phyloP scores from a whole-genome alignment of 2,113 vertebrate species.

The Urocitellus parryii region DNA sequence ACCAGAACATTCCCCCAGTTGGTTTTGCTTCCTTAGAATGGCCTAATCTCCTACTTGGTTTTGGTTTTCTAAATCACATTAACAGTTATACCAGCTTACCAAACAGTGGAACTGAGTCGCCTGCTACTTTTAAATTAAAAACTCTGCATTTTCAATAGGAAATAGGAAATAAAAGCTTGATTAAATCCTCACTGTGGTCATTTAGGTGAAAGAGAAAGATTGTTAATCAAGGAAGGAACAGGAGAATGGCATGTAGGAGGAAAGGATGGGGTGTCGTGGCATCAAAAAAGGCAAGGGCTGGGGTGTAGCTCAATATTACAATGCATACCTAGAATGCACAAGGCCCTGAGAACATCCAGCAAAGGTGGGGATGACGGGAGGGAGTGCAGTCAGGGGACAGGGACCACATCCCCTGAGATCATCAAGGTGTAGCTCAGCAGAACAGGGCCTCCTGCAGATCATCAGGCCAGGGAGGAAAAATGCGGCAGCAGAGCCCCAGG shows the following conservation, averaged over 20 bases:
- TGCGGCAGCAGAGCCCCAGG: background rate
- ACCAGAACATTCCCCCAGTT: background rate
- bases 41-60: background rate
- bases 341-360: background rate
- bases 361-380: background rate
- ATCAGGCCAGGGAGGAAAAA: background rate
- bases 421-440: background rate
- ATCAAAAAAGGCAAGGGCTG: too few species aligned
- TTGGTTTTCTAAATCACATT: background rate
- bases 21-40: slow-evolving; percentile 1
- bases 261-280: background rate
- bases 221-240: background rate
- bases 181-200: background rate
- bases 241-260: background rate
- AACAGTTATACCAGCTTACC: background rate
- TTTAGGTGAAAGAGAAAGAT: background rate
- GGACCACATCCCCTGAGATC: fast-evolving
- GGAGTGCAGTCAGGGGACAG: fast-evolving
- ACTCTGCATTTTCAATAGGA: background rate
- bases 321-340: too few species aligned
- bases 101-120: slow-evolving; percentile 17
- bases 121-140: background rate
- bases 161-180: background rate
- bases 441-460: background rate
- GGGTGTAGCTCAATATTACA: too few species aligned